phyloP scores from a whole-genome alignment of 2,113 vertebrate species.

The Panthera tigris region DNA sequence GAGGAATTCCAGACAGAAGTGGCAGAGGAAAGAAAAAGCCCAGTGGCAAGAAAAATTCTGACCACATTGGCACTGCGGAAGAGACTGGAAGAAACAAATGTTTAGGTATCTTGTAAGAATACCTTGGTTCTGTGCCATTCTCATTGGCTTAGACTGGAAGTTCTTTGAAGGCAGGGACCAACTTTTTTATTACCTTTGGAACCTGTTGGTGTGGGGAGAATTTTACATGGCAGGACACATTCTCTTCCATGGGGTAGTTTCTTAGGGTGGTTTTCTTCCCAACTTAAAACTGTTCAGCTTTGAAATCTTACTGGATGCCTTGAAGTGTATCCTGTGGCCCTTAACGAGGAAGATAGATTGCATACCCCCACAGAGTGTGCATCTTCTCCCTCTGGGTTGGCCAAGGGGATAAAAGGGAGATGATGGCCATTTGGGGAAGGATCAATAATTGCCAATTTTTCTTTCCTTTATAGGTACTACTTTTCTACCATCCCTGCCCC shows the following conservation, averaged over 20 bases:
- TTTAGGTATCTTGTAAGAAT: neutral
- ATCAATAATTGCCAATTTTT: constrained; percentile 7
- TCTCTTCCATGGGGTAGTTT: neutral
- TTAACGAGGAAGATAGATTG: constrained; percentile 24
- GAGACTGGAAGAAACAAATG: neutral
- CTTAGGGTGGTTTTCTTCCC: neutral
- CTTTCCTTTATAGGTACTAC: neutral
- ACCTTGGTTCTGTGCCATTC: neutral
- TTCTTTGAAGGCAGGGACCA: neutral
- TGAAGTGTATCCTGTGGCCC: neutral
- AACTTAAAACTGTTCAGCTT: neutral
- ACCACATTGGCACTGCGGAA: neutral
- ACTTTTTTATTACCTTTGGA: constrained; percentile 6
- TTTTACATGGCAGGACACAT: neutral
- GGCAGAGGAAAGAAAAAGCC: neutral
- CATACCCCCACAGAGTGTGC: neutral
- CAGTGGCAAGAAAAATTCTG: neutral
- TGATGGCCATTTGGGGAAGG: constrained; percentile 33
- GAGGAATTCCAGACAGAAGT: neutral
- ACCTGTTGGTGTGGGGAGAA: neutral
- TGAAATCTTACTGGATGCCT: neutral
- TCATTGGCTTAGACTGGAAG: neutral
- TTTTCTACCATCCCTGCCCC: neutral
- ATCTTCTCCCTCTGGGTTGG: neutral
- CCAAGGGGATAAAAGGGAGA: constrained; percentile 29